phyloP scores from a whole-genome alignment of 2,113 vertebrate species.

The Dascyllus trimaculatus region DNA sequence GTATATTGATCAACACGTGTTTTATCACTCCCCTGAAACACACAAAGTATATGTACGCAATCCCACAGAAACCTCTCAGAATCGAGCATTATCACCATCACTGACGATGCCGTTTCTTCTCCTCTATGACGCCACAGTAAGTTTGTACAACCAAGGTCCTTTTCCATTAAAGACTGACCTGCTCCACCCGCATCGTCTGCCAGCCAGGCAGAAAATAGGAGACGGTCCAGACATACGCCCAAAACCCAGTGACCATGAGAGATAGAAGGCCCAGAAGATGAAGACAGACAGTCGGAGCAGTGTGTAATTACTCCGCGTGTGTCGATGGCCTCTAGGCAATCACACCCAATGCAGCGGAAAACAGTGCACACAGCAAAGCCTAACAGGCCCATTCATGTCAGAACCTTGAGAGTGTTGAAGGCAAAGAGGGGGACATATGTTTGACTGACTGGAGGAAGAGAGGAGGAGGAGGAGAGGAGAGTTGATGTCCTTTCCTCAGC shows the following conservation, averaged over 20 bases:
- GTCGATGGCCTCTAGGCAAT: constrained; percentile 66
- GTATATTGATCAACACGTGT: constrained; percentile 74
- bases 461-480: not conserved
- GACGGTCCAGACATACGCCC: constrained; percentile 23
- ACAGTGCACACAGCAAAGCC: constrained; percentile 41
- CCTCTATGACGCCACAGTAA: not conserved
- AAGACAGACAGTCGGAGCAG: constrained; percentile 62
- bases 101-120: not conserved
- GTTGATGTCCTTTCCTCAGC: constrained; percentile 47
- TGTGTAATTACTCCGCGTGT: constrained; percentile 72
- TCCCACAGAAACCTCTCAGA: constrained; percentile 5
- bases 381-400: constrained; percentile 65
- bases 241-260: constrained; percentile 55
- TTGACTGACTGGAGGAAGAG: constrained; percentile 23
- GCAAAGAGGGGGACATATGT: constrained; percentile 53
- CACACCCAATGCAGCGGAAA: constrained; percentile 69
- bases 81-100: not conserved
- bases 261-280: constrained; percentile 60
- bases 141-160: not conserved
- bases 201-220: constrained; percentile 53
- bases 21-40: constrained; percentile 64
- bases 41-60: constrained; percentile 1
- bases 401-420: constrained; percentile 36
- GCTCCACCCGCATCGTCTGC: not conserved
- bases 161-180: constrained; percentile 5